Conservation (phyloP, 2,113 vertebrate species). For the Telmatochromis brichardi region DNA sequence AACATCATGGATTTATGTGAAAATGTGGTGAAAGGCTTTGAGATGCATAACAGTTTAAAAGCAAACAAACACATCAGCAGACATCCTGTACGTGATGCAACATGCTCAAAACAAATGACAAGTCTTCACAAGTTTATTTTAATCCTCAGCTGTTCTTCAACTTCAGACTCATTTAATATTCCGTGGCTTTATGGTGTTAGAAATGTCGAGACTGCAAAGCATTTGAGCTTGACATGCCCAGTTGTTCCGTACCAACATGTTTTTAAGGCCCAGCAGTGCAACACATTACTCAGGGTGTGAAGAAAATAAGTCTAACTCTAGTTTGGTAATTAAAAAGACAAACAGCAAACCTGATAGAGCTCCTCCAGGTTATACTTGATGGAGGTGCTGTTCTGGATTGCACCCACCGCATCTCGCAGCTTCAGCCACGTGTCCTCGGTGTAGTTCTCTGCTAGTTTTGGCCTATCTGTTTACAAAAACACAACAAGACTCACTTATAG, state of each 20-base stretch:
- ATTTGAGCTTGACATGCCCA: neutral
- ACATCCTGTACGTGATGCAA: neutral
- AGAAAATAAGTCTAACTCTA: neutral
- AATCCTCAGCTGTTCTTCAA: neutral
- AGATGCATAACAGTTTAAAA: neutral
- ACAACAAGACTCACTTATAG: neutral
- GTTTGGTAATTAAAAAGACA: neutral
- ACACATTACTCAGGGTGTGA: neutral
- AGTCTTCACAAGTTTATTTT: neutral
- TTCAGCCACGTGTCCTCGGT: conserved; percentile 98
- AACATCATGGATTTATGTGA: neutral
- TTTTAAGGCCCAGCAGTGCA: neutral
- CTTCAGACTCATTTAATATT: neutral
- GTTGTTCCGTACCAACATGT: neutral
- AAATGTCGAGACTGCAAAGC: neutral
- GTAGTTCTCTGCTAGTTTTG: conserved; percentile 97
- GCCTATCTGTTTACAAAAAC: conserved; percentile 80
- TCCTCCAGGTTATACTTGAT: conserved; percentile 98
- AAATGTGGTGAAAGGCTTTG: neutral
- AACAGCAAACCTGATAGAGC: conserved; percentile 87
- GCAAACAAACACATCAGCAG: neutral
- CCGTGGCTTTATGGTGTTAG: neutral
- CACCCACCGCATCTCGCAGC: conserved; percentile 92
- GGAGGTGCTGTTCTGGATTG: conserved; percentile 97
- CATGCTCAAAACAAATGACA: neutral